Base-by-base conservation (phyloP, 92 coral and sea anemone species). In the Pocillopora grandis region DNA sequence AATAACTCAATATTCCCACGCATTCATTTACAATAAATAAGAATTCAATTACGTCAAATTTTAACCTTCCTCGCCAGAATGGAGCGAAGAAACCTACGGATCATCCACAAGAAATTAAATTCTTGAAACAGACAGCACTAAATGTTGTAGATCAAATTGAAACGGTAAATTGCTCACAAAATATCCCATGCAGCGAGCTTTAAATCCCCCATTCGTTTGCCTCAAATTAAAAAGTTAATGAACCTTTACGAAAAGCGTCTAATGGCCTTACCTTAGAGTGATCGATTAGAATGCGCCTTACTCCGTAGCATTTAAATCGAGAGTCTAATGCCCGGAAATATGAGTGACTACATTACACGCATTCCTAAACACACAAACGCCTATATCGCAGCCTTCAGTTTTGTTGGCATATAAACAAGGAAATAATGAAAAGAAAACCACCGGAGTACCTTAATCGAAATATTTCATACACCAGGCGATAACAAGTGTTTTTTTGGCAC, bases 361-460 rank as follows among this genome's bases (percentile, higher is more conserved):
- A 81, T 81, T 81, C 85, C 77, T 71, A 20, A 58, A 18, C 9
- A 9, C 37, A 58, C 76, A 81, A 67, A 80, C 67, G 77, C 66
- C n/a, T 80, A 12, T 23, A 18, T 55, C 31, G 42, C 20, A 69
- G 69, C 42, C 52, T 23, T 20, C 48, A 55, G 21, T 74, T 70
- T 79, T 79, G 58, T 65, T 79, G 65, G 49, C 62, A 66, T 35
- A 79, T 27, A 66, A 79, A 79, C 71, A 81, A 73, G 85, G 85
- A 81, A 81, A 81, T 27, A 81, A 71, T 6, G 35, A 20, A 12
- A 58, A 20, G 19, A 70, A 70, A 81, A 72, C 76, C n/a, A 19
- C 64, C 36, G 8, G 49, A 20, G 59, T n/a, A 60, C 36, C 70
- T 60, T 61, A 60, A 59, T 58, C 37, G 48, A 70, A 71, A 36